phyloP scores from a whole-genome alignment of 2,113 vertebrate genomes.

The Willisornis vidua region DNA sequence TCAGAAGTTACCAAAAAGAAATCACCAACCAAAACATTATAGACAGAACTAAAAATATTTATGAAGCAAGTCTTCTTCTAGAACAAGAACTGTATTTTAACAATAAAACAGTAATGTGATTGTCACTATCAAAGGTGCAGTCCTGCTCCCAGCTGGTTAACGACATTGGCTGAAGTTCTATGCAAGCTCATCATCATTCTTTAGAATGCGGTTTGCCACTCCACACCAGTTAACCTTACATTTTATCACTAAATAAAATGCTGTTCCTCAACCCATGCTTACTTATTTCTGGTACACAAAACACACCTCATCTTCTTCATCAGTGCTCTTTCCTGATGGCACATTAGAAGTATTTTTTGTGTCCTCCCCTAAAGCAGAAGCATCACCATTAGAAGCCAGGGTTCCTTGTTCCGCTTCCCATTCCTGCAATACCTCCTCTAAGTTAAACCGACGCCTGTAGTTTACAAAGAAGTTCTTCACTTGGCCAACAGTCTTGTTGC shows the following conservation, averaged over 20 bases:
- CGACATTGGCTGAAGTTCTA: conserved; percentile 51
- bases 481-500: conserved; percentile 99
- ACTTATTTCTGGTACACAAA: conserved; percentile 80
- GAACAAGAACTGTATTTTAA: conserved; percentile 65
- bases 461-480: conserved; percentile 99
- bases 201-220: conserved; percentile 69
- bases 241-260: conserved; percentile 68
- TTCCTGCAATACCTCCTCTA: conserved; percentile 99
- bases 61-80: conserved; percentile 69
- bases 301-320: conserved; percentile 98
- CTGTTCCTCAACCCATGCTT: conserved; percentile 77
- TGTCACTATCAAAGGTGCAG: conserved; percentile 45
- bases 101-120: conserved; percentile 53
- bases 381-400: conserved; percentile 90
- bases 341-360: conserved; percentile 92
- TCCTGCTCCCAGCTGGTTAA: conserved; percentile 56
- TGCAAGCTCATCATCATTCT: conserved; percentile 72
- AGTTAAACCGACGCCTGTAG: conserved; percentile 99
- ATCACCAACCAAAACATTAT: conserved; percentile 51
- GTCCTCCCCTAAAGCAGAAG: conserved; percentile 90
- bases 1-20: conserved; percentile 70
- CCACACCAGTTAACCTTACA: conserved; percentile 73
- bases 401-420: conserved; percentile 99
- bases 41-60: conserved; percentile 71
- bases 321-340: conserved; percentile 95